phyloP scores from a whole-genome alignment of 2,113 vertebrate genomes.

The Oophaga pumilio region DNA sequence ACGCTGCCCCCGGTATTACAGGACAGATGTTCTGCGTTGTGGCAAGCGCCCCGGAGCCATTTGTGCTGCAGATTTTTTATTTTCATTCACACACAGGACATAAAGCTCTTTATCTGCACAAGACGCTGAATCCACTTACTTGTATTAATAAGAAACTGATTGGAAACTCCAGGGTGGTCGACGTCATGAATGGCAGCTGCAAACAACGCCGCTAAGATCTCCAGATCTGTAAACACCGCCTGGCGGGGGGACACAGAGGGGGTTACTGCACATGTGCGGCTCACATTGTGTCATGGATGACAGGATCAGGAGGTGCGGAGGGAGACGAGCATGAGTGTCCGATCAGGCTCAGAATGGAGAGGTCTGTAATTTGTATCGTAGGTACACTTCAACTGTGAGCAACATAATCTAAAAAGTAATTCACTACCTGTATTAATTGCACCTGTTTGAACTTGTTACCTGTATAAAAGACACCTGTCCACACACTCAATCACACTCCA shows the following conservation, averaged over 20 bases:
- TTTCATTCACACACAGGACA: neutral
- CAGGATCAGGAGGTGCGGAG: neutral
- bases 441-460: too few species aligned
- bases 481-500: too few species aligned
- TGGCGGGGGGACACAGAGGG: conserved; percentile 59
- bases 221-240: conserved; percentile 93
- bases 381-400: too few species aligned
- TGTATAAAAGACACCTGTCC: too few species aligned
- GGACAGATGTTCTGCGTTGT: conserved; percentile 7
- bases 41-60: neutral
- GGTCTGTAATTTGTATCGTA: too few species aligned
- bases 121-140: conserved; percentile 74
- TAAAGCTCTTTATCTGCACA: neutral
- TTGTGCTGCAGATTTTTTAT: conserved; percentile 1
- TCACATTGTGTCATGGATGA: neutral
- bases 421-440: too few species aligned
- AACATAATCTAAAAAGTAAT: too few species aligned
- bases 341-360: too few species aligned
- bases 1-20: conserved; percentile 11
- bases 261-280: neutral
- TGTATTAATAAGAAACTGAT: conserved; percentile 95
- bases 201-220: conserved; percentile 89
- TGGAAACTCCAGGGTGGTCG: conserved; percentile 94
- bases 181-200: conserved; percentile 93
- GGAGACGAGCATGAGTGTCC: too few species aligned